These are phyloP conservation scores for Florisuga fusca DNA, from an alignment of 2,797 vertebrate genomes.

Conservation along the genomic window DNA sequence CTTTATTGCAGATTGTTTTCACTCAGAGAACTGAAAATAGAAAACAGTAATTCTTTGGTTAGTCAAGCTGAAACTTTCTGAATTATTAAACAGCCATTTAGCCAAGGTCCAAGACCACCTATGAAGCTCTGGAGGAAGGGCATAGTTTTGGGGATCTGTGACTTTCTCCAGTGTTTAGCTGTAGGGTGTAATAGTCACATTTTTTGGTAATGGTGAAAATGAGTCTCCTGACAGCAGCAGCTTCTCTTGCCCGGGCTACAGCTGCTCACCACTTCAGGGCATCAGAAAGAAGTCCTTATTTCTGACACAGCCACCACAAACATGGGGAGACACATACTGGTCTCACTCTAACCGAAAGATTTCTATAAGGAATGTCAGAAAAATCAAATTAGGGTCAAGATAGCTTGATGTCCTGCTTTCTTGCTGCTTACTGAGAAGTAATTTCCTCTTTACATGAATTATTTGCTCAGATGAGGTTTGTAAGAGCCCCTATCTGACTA, in stretches of 20 bases:
- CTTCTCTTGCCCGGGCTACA: background rate
- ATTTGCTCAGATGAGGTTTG: background rate
- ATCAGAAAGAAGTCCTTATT: background rate
- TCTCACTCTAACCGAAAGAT: background rate
- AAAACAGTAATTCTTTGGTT: background rate
- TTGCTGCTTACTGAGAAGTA: slow-evolving; percentile 18
- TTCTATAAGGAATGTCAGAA: background rate
- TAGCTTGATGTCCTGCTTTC: background rate
- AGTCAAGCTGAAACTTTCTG: background rate
- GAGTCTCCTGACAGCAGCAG: background rate
- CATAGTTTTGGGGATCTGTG: accelerated
- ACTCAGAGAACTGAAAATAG: background rate
- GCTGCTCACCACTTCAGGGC: background rate
- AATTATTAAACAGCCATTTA: background rate
- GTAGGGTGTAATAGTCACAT: background rate
- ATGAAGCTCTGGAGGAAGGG: background rate
- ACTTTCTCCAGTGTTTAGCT: background rate
- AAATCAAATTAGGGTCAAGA: slow-evolving; percentile 6
- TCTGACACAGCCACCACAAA: background rate
- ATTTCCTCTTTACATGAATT: slow-evolving; percentile 24
- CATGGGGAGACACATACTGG: background rate
- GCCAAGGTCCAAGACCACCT: background rate
- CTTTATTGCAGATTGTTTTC: background rate
- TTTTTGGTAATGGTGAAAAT: background rate
- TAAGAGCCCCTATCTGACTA: background rate